These are phyloP conservation scores for Poeciliopsis occidentalis DNA, from an alignment of 2,113 vertebrate genomes.

Conservation along the genomic window DNA sequence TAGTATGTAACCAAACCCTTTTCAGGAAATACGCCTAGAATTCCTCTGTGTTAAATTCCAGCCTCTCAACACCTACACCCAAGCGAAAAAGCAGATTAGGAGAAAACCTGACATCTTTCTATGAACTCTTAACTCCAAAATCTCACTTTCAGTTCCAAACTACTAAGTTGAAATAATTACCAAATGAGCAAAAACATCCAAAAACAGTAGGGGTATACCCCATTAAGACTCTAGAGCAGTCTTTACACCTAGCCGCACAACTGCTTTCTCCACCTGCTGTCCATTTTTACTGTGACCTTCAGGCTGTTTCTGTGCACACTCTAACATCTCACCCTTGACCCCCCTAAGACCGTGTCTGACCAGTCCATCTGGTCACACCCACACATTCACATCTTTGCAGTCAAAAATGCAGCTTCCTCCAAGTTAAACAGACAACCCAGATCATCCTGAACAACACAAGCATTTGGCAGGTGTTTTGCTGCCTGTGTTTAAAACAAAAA, in stretches of 20 bases:
- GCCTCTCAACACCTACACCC: slow-evolving; percentile 4
- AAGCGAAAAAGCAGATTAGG: no score
- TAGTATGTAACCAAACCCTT: not conserved
- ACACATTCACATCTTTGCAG: not conserved
- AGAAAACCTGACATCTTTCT: not conserved
- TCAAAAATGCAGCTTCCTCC: not conserved
- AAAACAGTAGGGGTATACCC: not conserved
- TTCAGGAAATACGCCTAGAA: not conserved
- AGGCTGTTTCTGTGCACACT: slow-evolving; percentile 17
- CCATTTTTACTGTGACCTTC: not conserved
- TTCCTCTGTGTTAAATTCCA: not conserved
- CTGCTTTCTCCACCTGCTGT: not conserved
- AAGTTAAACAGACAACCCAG: no score
- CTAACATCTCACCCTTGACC: slow-evolving; percentile 29
- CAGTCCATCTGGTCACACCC: slow-evolving; percentile 12
- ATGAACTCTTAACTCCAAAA: not conserved
- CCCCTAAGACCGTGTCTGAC: slow-evolving; percentile 15
- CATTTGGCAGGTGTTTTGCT: not conserved
- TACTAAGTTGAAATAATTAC: not conserved
- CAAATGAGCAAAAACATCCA: not conserved
- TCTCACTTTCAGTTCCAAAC: not conserved
- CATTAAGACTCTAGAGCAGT: not conserved
- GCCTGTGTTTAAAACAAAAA: not conserved
- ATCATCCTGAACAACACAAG: no score
- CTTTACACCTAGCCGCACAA: not conserved